Evolutionary conservation across 2,797 vertebrate genomes (phyloP).

Genomic region (Channa striata): DNA sequence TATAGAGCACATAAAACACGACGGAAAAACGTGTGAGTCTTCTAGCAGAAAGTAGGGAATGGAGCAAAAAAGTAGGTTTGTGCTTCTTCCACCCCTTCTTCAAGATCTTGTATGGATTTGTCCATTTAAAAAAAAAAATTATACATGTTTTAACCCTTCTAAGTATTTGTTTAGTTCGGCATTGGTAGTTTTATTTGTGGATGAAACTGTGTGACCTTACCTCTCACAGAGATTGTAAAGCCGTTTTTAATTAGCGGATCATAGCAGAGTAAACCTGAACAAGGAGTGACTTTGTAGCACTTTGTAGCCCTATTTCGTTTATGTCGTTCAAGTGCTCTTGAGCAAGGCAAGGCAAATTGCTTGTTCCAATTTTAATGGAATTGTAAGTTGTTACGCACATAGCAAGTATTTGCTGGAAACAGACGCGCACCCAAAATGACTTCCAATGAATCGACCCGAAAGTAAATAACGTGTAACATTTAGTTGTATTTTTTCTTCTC

Average conservation of each 20-base stretch:
- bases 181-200: neutral
- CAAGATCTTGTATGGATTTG: neutral
- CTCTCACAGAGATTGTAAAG: conserved; percentile 21
- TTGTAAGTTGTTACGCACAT: no score
- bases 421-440: neutral
- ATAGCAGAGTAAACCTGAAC: neutral
- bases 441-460: neutral
- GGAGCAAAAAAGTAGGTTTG: neutral
- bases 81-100: neutral
- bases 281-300: neutral
- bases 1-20: conserved; percentile 33
- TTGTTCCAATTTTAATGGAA: neutral
- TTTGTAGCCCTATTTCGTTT: conserved; percentile 4
- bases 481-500: neutral
- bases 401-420: no score
- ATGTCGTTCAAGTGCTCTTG: neutral
- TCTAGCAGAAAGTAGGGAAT: conserved; percentile 15
- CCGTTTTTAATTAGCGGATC: neutral
- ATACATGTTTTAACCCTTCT: neutral
- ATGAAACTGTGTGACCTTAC: conserved; percentile 1
- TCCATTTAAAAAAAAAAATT: conserved; percentile 3
- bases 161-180: neutral
- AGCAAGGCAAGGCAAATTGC: neutral
- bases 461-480: neutral
- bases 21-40: conserved; percentile 6